Evolutionary conservation across 2,888 invertebrate genomes (phyloP), one percentile per base, ranked within the genome.

Genomic region (Drosophila mulleri): DNA sequence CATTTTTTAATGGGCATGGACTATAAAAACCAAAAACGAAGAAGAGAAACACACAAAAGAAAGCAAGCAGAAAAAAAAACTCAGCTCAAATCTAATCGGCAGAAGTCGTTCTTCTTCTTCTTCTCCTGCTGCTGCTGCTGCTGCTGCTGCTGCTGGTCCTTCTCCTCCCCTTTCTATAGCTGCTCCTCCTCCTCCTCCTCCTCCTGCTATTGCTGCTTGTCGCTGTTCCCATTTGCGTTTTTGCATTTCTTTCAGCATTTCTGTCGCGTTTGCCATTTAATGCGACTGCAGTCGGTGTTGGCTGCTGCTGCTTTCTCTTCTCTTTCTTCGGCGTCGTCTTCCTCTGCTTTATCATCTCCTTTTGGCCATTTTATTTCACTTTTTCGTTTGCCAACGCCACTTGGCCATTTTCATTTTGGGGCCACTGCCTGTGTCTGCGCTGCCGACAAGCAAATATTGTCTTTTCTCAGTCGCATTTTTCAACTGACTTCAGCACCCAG

Each of bases 401-500:
- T 69, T 83, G 78, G 66, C 59, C 73, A 73, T 78, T 79, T 82
- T 82, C 77, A 77, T 80, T 78, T 80, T 78, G 74, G 74, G 74
- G 57, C 75, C 62, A 62, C 50, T 70, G 78, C 45, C 61, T 64
- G 47, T 64, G 60, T 64, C 72, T 72, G 67, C 41, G 45, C 63
- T 57, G 66, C 58, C 80, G 67, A 70, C 85, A 88, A 88, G 88
- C 88, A 83, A 83, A 83, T 88, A 88, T 83, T 83, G 83, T 88
- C 83, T 82, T 82, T 85, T 76, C 79, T 64, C 71, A 79, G 79
- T 78, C 81, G 79, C 82, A 84, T 82, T 87, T 82, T 83, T 82
- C 64, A 75, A 61, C 75, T 71, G 71, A 79, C 80, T 67, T 68
- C 65, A 65, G 50, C 44, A 32, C 47, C 32, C 62, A 65, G 32